phyloP scores from a whole-genome alignment of 2,113 vertebrate species.

The Nycticryphes semicollaris region DNA sequence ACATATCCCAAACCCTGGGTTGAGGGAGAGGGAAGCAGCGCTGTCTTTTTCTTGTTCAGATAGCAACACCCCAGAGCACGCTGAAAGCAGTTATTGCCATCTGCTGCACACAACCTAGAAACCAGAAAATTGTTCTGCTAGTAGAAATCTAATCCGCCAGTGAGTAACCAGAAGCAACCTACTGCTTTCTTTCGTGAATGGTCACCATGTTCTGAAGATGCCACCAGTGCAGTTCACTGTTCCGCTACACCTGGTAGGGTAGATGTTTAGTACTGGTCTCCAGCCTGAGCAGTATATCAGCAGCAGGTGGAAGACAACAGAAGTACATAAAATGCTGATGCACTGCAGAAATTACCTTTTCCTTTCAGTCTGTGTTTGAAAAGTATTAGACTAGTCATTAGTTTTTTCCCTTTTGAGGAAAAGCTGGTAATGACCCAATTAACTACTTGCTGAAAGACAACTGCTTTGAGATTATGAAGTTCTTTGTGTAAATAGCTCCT shows the following conservation, averaged over 20 bases:
- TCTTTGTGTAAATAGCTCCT: background rate
- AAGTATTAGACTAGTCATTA: background rate
- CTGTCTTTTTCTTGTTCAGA: background rate
- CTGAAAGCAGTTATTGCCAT: constrained; percentile 19
- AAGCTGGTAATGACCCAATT: background rate
- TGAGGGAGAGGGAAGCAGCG: background rate
- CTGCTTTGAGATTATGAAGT: background rate
- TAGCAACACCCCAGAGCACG: background rate
- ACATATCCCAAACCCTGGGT: background rate
- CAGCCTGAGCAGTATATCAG: constrained; percentile 52
- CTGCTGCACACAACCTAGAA: constrained; percentile 2
- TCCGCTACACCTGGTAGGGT: constrained; percentile 75
- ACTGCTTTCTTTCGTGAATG: constrained; percentile 58
- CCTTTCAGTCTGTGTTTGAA: background rate
- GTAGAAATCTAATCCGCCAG: constrained; percentile 53
- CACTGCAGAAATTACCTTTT: background rate
- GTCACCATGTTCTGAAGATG: constrained; percentile 62
- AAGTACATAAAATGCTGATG: background rate
- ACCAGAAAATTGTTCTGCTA: constrained; percentile 51
- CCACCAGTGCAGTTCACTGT: constrained; percentile 72
- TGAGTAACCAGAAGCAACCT: constrained; percentile 62
- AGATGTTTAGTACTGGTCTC: constrained; percentile 41
- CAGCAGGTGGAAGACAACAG: constrained; percentile 44
- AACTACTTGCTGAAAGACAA: background rate
- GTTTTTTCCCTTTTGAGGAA: background rate